Conservation (phyloP, 2,888 invertebrate genomes). For the Taphrorychus bicolor region DNA sequence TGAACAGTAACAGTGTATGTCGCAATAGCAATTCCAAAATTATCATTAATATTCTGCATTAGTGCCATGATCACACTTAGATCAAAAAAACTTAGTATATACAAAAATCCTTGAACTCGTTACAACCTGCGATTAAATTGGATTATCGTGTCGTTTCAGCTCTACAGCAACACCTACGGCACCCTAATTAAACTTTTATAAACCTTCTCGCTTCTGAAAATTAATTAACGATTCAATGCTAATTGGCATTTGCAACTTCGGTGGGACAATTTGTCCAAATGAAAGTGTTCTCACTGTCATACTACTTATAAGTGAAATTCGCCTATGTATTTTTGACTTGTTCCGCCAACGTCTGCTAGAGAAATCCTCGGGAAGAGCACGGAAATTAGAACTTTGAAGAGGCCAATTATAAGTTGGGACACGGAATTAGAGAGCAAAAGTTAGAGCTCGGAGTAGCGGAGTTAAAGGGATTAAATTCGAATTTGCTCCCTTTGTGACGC, state of each 20-base stretch:
- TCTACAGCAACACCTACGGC: neutral
- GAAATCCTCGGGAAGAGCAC: neutral
- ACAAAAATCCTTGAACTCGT: neutral
- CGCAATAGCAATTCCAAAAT: too few species aligned
- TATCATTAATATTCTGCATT: too few species aligned
- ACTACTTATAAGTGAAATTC: too few species aligned
- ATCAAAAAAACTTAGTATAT: neutral
- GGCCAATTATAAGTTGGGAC: slow-evolving; percentile 1
- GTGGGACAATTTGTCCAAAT: too few species aligned
- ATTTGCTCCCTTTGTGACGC: neutral
- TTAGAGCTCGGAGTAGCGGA: neutral
- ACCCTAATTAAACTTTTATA: neutral
- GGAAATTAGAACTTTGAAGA: slow-evolving; percentile 3
- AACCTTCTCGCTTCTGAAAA: neutral
- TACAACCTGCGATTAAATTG: neutral
- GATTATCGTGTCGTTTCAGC: neutral
- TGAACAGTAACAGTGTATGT: too few species aligned
- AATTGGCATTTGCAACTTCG: neutral
- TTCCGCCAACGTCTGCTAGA: neutral
- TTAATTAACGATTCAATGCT: neutral
- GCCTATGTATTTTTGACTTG: too few species aligned
- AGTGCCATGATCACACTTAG: neutral
- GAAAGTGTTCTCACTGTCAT: too few species aligned
- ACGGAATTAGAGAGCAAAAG: neutral
- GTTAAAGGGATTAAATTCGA: slow-evolving; percentile 1